Percentiles rank a stretch among this genome's conserved stretches.
Evolutionary conservation across 2,113 vertebrate genomes (phyloP).

Genomic region (Gymnarchus niloticus): DNA sequence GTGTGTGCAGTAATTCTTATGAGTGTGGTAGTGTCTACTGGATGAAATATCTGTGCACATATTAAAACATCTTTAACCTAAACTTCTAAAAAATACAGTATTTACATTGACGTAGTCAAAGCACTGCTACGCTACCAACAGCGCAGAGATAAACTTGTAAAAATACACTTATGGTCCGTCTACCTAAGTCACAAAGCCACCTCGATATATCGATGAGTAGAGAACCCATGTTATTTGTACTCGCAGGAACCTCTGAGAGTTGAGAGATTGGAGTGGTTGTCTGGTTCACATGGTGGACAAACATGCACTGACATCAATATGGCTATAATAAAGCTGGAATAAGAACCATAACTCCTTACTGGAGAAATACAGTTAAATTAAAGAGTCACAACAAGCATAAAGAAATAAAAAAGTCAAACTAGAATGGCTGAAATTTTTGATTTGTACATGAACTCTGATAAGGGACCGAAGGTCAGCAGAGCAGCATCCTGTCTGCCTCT

Average conservation of each 20-base stretch:
- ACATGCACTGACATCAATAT: conserved; percentile 11
- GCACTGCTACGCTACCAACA: conserved; percentile 4
- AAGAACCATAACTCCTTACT: not conserved
- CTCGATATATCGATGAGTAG: not conserved
- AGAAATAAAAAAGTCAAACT: not conserved
- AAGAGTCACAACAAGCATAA: not conserved
- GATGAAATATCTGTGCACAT: not conserved
- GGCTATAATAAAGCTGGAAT: not conserved
- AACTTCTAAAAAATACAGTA: conserved; percentile 1
- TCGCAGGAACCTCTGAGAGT: not conserved
- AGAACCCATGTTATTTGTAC: not conserved
- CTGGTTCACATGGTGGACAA: not conserved
- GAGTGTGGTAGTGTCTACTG: not conserved
- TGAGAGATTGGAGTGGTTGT: not conserved
- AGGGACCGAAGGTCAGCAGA: not conserved
- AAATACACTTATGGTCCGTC: not conserved
- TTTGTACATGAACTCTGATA: not conserved
- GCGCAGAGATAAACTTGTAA: conserved; percentile 16
- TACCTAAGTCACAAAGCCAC: not conserved
- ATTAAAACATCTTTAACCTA: not conserved
- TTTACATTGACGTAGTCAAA: conserved; percentile 13
- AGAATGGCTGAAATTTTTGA: not conserved
- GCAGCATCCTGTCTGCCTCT: not conserved
- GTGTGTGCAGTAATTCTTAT: not conserved
- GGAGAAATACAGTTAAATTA: not conserved